These are phyloP conservation scores for Drosophila mimica DNA, from an alignment of 2,888 invertebrate genomes.

Conservation along the genomic window DNA sequence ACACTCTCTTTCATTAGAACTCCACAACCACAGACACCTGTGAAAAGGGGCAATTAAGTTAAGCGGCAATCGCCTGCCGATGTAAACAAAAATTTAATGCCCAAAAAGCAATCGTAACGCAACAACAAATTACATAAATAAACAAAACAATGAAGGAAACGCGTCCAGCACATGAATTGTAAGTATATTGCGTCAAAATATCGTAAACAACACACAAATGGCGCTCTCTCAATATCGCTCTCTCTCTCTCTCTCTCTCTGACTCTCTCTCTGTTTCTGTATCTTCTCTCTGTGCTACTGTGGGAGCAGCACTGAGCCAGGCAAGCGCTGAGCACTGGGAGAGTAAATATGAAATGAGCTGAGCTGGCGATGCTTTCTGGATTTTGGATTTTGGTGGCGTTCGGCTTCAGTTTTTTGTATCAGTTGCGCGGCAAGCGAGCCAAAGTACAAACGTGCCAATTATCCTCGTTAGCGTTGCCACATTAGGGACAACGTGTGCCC, in stretches of 20 bases:
- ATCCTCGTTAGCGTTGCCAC: slow-evolving; percentile 47
- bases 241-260: slow-evolving; percentile 1
- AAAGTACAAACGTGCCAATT: slow-evolving; percentile 72
- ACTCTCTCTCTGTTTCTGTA: slow-evolving; percentile 5
- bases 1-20: slow-evolving; percentile 45
- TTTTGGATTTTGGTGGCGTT: slow-evolving; percentile 31
- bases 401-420: slow-evolving; percentile 51
- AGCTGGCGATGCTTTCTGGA: slow-evolving; percentile 43
- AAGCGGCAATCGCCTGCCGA: slow-evolving; percentile 50
- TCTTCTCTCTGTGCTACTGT: not conserved
- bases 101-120: slow-evolving; percentile 18
- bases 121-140: slow-evolving; percentile 39
- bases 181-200: slow-evolving; percentile 38
- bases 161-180: slow-evolving; percentile 43
- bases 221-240: slow-evolving; percentile 6
- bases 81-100: slow-evolving; percentile 56
- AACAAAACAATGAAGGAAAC: slow-evolving; percentile 57
- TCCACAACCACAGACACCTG: slow-evolving; percentile 66
- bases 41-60: slow-evolving; percentile 56
- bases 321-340: slow-evolving; percentile 20
- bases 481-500: slow-evolving; percentile 48
- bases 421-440: slow-evolving; percentile 72
- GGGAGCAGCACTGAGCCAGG: slow-evolving; percentile 33
- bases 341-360: slow-evolving; percentile 32
- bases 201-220: slow-evolving; percentile 40